Base-by-base conservation (phyloP, 1,140 invertebrate genomes). In the Bombus haemorrhoidalis region DNA sequence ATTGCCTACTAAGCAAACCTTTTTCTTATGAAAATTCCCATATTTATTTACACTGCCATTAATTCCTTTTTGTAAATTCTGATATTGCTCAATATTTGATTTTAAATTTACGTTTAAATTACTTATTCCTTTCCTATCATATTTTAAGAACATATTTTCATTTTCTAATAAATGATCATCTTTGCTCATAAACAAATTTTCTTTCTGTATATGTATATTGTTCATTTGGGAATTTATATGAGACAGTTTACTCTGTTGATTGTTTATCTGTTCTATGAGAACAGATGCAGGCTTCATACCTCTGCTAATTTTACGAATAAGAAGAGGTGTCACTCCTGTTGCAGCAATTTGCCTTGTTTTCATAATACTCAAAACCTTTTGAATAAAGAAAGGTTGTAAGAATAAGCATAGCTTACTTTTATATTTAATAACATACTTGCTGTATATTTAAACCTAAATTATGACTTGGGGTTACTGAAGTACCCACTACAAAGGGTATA, bases 381-480 rank as follows among this genome's bases (percentile, higher is more conserved):
- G 22, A 43, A 69, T 64, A 85, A 73, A 22, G 68, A 68, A 72
- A 28, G 13, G 12, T 6, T 73, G 18, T 74, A 47, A 43, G 25
- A 62, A 41, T 37, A 43, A 64, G 8, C 15, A 69, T 25, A 12
- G 13, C 34, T 43, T 2, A 28, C 34, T 77, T 12, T 73, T 41
- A 59, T 22, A 39, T 77, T 28, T 41, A 37, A 43, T 15, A 53
- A 41, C 68, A 41, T 69, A 95, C 95, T 93, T 96, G 95, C 87
- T 96, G 96, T 79, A 96, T 96, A 88, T 96, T 96, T 39, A 96
- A 93, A 57, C 96, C 96, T 41, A 96, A 93, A 92, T 96, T 96
- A 82, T 96, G 95, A 90, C 95, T 96, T 0, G 94, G 95, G 25
- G 93, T 92, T 15, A 95, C 93, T 1, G 96, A 96, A 71, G 95